Percentiles rank a stretch among this genome's conserved stretches.
phyloP scores from a whole-genome alignment of 2,113 vertebrate genomes.

The Heterocephalus glaber region DNA sequence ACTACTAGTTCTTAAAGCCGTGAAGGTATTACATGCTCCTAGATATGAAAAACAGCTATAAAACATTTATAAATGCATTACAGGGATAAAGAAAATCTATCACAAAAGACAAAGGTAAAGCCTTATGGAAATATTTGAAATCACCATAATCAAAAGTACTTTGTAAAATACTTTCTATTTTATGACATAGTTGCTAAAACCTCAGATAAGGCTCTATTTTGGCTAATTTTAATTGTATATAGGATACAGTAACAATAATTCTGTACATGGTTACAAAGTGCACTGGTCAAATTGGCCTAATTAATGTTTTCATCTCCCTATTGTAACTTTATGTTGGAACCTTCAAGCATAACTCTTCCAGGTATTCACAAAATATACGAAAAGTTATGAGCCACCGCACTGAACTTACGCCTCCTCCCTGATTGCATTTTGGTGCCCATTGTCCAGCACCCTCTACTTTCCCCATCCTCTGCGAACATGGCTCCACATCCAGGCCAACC shows the following conservation, averaged over 20 bases:
- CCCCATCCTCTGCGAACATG: background rate
- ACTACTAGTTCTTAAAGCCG: background rate
- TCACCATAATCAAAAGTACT: background rate
- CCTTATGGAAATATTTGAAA: conserved; percentile 12
- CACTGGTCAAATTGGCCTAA: background rate
- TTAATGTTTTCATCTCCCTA: background rate
- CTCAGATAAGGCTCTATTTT: background rate
- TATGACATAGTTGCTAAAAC: background rate
- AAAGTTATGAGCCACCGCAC: too few species aligned
- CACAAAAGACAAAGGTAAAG: background rate
- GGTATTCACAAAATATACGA: background rate
- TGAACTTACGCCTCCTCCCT: background rate
- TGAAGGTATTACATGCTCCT: background rate
- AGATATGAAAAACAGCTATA: background rate
- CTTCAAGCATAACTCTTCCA: background rate
- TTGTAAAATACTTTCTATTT: conserved; percentile 8
- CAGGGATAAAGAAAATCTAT: background rate
- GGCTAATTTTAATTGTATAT: background rate
- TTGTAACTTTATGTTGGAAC: background rate
- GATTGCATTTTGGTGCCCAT: too few species aligned
- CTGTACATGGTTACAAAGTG: background rate
- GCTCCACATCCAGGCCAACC: background rate
- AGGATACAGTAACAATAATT: background rate
- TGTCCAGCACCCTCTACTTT: background rate
- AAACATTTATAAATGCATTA: background rate